A percentile compares a stretch with the other conserved stretches of the same genome.
Conservation (phyloP, 2,888 invertebrate genomes). For the Prosapia bicincta region DNA sequence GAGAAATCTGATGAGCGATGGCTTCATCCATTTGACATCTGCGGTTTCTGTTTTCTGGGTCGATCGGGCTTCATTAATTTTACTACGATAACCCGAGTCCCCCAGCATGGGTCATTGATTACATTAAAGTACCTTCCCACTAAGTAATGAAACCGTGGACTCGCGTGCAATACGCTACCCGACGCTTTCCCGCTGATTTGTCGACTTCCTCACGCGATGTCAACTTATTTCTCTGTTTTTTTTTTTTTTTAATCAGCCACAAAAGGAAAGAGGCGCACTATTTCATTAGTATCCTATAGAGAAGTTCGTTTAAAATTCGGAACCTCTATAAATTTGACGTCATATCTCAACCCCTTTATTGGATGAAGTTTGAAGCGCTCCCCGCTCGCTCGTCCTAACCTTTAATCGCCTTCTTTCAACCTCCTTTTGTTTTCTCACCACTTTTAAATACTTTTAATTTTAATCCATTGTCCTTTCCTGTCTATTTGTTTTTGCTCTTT, state of each 20-base stretch:
- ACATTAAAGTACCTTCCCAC: not conserved
- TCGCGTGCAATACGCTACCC: not conserved
- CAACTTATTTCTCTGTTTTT: not conserved
- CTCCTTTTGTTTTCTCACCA: not conserved
- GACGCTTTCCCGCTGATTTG: not conserved
- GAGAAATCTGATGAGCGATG: too few species aligned
- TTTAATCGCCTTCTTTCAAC: too few species aligned
- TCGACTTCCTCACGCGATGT: constrained; percentile 2
- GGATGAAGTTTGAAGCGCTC: not conserved
- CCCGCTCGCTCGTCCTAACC: too few species aligned
- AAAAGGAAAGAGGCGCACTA: constrained; percentile 15
- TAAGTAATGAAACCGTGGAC: not conserved
- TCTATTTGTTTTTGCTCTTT: not conserved
- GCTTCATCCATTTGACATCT: too few species aligned
- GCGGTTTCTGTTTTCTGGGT: too few species aligned
- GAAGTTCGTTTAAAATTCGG: not conserved
- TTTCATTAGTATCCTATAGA: constrained; percentile 12
- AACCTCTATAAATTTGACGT: not conserved
- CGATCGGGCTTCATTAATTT: not conserved
- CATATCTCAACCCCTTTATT: not conserved
- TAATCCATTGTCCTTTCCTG: not conserved
- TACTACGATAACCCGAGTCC: not conserved
- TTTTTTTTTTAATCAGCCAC: constrained; percentile 24
- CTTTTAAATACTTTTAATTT: not conserved
- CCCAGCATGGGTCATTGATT: not conserved